These are phyloP conservation scores for Rhagologus leucostigma DNA, from an alignment of 2,113 vertebrate genomes.

Conservation along the genomic window DNA sequence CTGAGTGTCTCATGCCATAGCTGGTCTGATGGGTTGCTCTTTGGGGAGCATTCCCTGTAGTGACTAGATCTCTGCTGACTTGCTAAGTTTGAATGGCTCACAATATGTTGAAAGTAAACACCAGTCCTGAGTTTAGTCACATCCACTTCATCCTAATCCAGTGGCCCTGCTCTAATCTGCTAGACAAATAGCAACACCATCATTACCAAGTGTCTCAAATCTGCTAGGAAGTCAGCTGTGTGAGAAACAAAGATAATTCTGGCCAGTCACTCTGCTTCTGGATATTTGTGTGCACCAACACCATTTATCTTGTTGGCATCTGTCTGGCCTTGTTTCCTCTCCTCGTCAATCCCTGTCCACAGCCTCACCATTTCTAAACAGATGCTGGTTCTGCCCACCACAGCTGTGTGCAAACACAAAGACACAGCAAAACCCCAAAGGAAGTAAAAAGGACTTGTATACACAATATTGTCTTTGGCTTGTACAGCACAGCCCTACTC, in stretches of 20 bases:
- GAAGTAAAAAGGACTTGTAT: neutral
- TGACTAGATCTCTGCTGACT: neutral
- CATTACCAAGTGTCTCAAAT: neutral
- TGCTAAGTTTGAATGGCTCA: neutral
- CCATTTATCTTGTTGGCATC: neutral
- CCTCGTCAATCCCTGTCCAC: neutral
- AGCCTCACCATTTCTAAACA: neutral
- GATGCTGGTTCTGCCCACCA: neutral
- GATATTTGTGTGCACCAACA: neutral
- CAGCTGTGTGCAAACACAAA: neutral
- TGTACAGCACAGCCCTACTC: neutral
- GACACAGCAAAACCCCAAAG: neutral
- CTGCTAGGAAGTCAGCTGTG: neutral
- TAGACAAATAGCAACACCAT: neutral
- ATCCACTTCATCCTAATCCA: neutral
- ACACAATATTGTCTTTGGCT: neutral
- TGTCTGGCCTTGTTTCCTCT: neutral
- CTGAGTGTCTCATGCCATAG: neutral
- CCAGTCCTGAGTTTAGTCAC: neutral
- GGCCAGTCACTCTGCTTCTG: neutral
- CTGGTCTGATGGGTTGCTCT: neutral
- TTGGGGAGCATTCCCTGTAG: neutral
- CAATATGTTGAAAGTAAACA: neutral
- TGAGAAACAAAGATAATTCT: neutral
- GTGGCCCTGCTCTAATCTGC: neutral